These are phyloP conservation scores for Myopa tessellatipennis DNA, from an alignment of 2,888 invertebrate species.

Conservation along the genomic window DNA sequence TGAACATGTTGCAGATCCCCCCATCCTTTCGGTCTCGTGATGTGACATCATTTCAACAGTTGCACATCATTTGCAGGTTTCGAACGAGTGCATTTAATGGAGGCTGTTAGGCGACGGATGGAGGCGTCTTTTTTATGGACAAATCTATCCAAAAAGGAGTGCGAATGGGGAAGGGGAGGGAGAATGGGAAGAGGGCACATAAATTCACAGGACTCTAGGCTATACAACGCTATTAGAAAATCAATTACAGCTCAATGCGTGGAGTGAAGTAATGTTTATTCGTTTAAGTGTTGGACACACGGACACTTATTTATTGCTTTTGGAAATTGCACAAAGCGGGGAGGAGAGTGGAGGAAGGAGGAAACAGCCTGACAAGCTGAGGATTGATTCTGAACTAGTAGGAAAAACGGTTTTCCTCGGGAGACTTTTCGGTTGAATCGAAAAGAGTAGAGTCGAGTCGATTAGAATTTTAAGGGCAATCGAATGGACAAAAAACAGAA, in stretches of 20 bases:
- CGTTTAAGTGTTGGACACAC: neutral
- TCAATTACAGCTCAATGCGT: slow-evolving; percentile 21
- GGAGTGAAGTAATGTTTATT: slow-evolving; percentile 11
- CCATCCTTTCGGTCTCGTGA: neutral
- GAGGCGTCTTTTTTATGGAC: neutral
- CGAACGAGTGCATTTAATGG: slow-evolving; percentile 25
- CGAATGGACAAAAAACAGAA: no score
- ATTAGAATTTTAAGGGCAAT: no score
- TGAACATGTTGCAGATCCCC: neutral
- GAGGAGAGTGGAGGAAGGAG: no score
- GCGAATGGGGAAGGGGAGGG: neutral
- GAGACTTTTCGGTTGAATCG: no score
- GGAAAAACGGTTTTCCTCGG: no score
- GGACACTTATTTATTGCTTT: slow-evolving; percentile 12
- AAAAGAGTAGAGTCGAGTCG: no score
- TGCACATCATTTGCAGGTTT: slow-evolving; percentile 21
- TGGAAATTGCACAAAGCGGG: slow-evolving; percentile 5
- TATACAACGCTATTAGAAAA: slow-evolving; percentile 17
- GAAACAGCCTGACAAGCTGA: no score
- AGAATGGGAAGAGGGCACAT: neutral
- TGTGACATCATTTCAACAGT: slow-evolving; percentile 24
- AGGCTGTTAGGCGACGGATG: slow-evolving; percentile 3
- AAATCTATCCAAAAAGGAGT: neutral
- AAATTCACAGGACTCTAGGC: neutral
- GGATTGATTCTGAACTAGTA: no score